Evolutionary conservation across 2,888 invertebrate species (phyloP).

Genomic region (Teinopalpus imperialis): DNA sequence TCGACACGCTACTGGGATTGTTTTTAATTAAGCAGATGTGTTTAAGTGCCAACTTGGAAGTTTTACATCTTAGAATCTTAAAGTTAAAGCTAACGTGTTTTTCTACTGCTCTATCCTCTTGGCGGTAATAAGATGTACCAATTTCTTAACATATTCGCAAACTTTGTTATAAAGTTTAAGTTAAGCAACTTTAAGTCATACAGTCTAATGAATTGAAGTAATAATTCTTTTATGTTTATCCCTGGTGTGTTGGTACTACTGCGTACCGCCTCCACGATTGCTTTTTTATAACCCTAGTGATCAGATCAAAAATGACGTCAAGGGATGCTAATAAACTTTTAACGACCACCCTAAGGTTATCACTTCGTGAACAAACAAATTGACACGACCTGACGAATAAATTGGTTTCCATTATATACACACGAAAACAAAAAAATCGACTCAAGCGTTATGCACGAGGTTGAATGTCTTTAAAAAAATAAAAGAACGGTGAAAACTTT

Average conservation of each 20-base stretch:
- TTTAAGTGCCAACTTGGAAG: neutral
- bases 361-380: neutral
- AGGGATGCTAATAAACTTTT: slow-evolving; percentile 9
- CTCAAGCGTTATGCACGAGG: too few species aligned
- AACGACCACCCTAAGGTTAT: slow-evolving; percentile 15
- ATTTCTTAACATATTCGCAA: too few species aligned
- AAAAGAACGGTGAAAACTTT: too few species aligned
- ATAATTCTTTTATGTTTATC: too few species aligned
- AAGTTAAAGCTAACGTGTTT: slow-evolving; percentile 8
- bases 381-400: neutral
- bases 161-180: too few species aligned
- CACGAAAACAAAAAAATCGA: too few species aligned
- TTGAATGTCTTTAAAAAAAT: too few species aligned
- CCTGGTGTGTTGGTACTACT: too few species aligned
- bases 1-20: neutral
- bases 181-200: too few species aligned
- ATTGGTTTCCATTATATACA: neutral
- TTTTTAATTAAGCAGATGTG: slow-evolving; percentile 1
- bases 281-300: slow-evolving; percentile 3
- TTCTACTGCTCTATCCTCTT: neutral
- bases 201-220: too few species aligned
- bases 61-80: neutral
- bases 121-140: too few species aligned
- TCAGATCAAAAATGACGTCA: slow-evolving; percentile 20
- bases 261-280: slow-evolving; percentile 3